Percentiles rank a stretch among this genome's conserved stretches.
These are phyloP conservation scores for Clepsis dumicolana DNA, from an alignment of 2,888 invertebrate species.

Conservation along the genomic window DNA sequence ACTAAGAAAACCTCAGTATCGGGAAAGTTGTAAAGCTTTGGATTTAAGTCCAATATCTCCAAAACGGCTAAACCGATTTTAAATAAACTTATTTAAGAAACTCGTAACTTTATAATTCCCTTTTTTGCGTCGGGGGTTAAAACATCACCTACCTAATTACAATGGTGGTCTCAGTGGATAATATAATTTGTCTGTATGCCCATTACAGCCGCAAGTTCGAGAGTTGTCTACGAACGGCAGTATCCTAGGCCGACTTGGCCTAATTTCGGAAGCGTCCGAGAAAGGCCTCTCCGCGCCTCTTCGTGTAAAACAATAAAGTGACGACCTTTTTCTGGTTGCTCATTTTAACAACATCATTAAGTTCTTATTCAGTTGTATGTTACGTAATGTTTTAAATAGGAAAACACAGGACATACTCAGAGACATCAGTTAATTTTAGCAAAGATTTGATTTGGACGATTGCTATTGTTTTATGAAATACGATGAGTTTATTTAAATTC, in stretches of 20 bases:
- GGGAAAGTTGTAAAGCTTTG: too few relatives aligned
- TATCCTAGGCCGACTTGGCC: slow-evolving; percentile 33
- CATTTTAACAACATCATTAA: slow-evolving; percentile 33
- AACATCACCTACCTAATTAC: too few relatives aligned
- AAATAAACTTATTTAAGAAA: too few relatives aligned
- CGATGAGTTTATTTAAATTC: too few relatives aligned
- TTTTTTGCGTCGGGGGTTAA: too few relatives aligned
- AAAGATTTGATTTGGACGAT: background rate
- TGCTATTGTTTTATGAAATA: too few relatives aligned
- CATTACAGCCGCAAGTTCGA: background rate
- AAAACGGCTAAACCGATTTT: too few relatives aligned
- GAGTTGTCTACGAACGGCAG: slow-evolving; percentile 13
- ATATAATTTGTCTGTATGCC: slow-evolving; percentile 3
- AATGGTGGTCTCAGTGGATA: background rate
- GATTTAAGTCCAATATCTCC: too few relatives aligned
- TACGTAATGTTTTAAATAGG: background rate
- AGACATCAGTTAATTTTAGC: background rate
- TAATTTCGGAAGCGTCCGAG: slow-evolving; percentile 26
- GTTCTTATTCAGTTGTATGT: slow-evolving; percentile 4
- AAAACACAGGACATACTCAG: background rate
- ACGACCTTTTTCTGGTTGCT: slow-evolving; percentile 32
- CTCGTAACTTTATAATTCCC: too few relatives aligned
- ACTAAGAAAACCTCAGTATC: too few relatives aligned
- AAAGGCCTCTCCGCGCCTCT: slow-evolving; percentile 28
- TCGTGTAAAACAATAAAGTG: slow-evolving; percentile 33